Base-by-base conservation (phyloP, 1,140 invertebrate species). In the Ditylenchus dipsaci region DNA sequence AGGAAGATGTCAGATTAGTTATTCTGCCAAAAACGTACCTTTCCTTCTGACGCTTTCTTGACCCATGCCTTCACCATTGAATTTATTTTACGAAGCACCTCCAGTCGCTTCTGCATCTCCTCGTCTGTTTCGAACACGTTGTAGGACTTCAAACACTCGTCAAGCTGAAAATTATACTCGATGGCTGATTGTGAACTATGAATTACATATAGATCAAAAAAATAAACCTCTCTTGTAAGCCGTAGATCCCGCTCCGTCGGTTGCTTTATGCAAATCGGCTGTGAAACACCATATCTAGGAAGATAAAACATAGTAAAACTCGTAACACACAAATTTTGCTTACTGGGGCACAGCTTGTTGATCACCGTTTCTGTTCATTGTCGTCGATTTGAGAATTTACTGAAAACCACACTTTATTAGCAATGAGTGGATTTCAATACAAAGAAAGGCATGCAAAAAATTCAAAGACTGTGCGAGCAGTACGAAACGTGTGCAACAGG, bases 11-110 rank as follows among this genome's bases (percentile, higher is more conserved):
- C n/a, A n/a, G n/a, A n/a, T n/a, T n/a, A 27, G 11, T 19, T n/a
- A 26, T 27, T 23, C 49, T 19, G 30, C 19, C n/a, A 56, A 74
- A 76, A 68, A 30, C 9, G 5, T 17, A 79, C 68, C 56, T 80
- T 76, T 27, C 58, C 70, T 23, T 70, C 67, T 1, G 80, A 82
- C 11, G 74, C 76, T n/a, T 45, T 61, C 27, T 58, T 30, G n/a
- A 82, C 75, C 80, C 80, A 82, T 43, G 26, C 43, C 30, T 75
- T 79, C 43, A 83, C 79, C 26, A 78, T n/a, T 17, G 67, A 29
- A 67, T 83, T 83, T n/a, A 82, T 77, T 17, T 62, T 72, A 7
- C 73, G 49, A 1, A 82, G 61, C 1, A 83, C 80, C 30, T 82
- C 80, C 17, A 82, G 45, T 1, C 80, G 68, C 13, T 63, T 73